Conservation (phyloP, 1,140 invertebrate genomes). For the Drosophila fuyamai region DNA sequence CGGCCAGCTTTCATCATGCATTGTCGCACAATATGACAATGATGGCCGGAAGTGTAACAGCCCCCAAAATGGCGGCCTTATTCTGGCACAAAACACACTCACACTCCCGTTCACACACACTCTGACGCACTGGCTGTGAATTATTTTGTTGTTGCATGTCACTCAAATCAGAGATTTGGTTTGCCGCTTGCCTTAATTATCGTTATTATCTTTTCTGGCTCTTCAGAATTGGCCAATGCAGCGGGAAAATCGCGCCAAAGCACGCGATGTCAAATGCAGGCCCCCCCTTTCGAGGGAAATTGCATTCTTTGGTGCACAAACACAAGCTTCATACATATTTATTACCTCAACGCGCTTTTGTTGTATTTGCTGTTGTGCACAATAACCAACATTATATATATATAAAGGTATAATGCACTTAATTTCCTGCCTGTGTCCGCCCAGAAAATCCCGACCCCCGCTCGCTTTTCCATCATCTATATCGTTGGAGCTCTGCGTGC, state of each 20-base stretch:
- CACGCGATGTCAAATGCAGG: slow-evolving; percentile 76
- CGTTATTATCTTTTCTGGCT: slow-evolving; percentile 64
- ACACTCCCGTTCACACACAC: slow-evolving; percentile 3
- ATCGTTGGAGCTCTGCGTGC: slow-evolving; percentile 66
- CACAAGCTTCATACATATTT: slow-evolving; percentile 79
- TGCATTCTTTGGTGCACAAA: slow-evolving; percentile 77
- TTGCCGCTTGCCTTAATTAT: slow-evolving; percentile 80
- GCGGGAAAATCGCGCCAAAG: slow-evolving; percentile 70
- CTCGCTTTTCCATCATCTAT: slow-evolving; percentile 1
- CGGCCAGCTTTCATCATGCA: slow-evolving; percentile 35
- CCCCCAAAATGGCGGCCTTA: slow-evolving; percentile 60
- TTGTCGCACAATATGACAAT: slow-evolving; percentile 62
- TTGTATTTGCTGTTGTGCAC: slow-evolving; percentile 67
- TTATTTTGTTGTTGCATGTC: slow-evolving; percentile 78
- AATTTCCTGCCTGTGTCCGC: slow-evolving; percentile 63
- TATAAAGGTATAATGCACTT: slow-evolving; percentile 63
- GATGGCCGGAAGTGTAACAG: slow-evolving; percentile 71
- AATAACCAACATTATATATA: slow-evolving; percentile 58
- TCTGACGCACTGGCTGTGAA: slow-evolving; percentile 30
- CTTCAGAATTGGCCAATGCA: slow-evolving; percentile 74
- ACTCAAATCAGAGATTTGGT: slow-evolving; percentile 74
- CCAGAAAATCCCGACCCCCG: slow-evolving; percentile 2
- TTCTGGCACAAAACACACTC: slow-evolving; percentile 8
- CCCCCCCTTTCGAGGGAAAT: slow-evolving; percentile 21
- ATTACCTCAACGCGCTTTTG: slow-evolving; percentile 75